Percentiles rank a stretch among this genome's conserved stretches.
phyloP scores from a whole-genome alignment of 2,888 invertebrate genomes.

The Osmoderma eremita region DNA sequence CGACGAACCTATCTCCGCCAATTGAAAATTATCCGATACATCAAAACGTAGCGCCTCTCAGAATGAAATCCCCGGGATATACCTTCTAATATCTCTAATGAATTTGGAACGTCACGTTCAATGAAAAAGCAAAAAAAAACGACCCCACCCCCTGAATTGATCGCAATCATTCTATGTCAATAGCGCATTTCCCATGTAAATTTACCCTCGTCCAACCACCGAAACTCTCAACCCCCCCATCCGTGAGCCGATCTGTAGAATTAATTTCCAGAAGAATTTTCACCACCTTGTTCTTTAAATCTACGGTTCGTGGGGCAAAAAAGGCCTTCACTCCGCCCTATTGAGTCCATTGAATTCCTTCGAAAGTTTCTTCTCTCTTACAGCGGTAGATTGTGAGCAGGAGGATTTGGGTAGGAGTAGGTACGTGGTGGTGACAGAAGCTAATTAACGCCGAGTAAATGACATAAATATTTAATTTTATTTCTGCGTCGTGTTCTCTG shows the following conservation, averaged over 20 bases:
- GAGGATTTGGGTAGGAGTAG: not conserved
- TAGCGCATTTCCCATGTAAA: not conserved
- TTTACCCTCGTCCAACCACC: not conserved
- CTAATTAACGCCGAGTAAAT: conserved; percentile 17
- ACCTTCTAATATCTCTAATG: conserved; percentile 31
- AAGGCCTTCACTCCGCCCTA: not conserved
- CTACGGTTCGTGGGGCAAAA: not conserved
- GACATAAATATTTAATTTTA: conserved; percentile 28
- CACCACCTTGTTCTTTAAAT: conserved; percentile 28
- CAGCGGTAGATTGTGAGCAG: not conserved
- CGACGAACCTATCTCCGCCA: not conserved
- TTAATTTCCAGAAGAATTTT: conserved; percentile 28
- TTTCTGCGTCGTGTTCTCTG: conserved; percentile 3
- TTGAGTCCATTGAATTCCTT: conserved; percentile 19
- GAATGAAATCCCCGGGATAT: conserved; percentile 21
- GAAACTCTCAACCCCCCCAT: too few species aligned
- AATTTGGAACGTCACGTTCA: conserved; percentile 35
- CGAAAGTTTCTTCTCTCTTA: conserved; percentile 10
- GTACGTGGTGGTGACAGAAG: too few species aligned
- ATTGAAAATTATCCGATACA: conserved; percentile 24
- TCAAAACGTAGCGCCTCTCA: conserved; percentile 1
- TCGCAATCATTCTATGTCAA: conserved; percentile 30
- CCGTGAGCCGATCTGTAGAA: conserved; percentile 24
- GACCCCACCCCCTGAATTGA: conserved; percentile 2
- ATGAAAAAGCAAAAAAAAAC: not conserved